These are phyloP conservation scores for Encarsia formosa DNA, from an alignment of 2,888 invertebrate genomes.

Conservation along the genomic window DNA sequence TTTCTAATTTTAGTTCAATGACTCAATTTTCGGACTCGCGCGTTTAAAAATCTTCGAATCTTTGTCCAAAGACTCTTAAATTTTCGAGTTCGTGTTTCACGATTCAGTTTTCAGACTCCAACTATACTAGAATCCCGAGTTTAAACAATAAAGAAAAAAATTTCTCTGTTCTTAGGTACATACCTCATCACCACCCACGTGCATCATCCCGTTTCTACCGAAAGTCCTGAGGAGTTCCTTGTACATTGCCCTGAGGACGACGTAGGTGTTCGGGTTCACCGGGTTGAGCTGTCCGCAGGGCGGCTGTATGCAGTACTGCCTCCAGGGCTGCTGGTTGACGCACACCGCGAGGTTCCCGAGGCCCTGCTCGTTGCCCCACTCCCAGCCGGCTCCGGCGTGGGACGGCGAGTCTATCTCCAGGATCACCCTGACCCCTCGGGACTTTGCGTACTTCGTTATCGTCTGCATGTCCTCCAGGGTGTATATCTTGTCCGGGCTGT, in stretches of 20 bases:
- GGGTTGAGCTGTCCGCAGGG: constrained; percentile 85
- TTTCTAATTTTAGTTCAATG: no score
- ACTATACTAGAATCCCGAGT: no score
- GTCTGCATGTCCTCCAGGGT: constrained; percentile 60
- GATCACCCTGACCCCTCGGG: constrained; percentile 78
- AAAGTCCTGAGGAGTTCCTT: constrained; percentile 61
- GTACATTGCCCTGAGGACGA: constrained; percentile 66
- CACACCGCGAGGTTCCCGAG: constrained; percentile 66
- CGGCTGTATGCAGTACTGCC: constrained; percentile 70
- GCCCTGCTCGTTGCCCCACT: constrained; percentile 65
- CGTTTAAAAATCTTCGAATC: no score
- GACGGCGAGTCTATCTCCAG: constrained; percentile 88
- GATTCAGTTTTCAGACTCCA: no score
- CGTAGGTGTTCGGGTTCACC: constrained; percentile 66
- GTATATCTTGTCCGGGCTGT: constrained; percentile 67
- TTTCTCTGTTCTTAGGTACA: constrained; percentile 25
- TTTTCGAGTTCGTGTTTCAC: no score
- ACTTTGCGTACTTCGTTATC: constrained; percentile 72
- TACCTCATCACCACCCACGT: constrained; percentile 85
- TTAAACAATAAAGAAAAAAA: no score
- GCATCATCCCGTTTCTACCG: constrained; percentile 62
- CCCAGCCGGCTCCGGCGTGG: constrained; percentile 78
- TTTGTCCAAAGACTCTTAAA: no score
- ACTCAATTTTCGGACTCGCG: no score
- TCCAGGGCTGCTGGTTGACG: constrained; percentile 66